phyloP scores from a whole-genome alignment of 1,140 invertebrate species.

The Magallana angulata region DNA sequence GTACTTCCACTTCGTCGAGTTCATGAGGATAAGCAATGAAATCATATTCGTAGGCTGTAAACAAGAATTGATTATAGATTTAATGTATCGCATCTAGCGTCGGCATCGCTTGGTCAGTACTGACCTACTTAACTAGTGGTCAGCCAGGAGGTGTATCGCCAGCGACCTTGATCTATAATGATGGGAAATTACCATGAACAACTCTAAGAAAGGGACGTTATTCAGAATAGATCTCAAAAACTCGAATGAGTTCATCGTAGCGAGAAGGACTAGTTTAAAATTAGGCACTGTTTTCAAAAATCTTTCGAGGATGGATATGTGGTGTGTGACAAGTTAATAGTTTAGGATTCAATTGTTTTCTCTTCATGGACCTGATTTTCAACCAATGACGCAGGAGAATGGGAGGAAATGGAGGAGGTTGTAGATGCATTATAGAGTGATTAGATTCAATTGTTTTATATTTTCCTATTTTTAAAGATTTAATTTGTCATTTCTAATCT shows the following conservation, averaged over 20 bases:
- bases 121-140: conserved; percentile 22
- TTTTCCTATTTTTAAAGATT: neutral
- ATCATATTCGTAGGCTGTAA: conserved; percentile 31
- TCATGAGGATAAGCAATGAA: conserved; percentile 31
- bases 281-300: neutral
- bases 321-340: neutral
- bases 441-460: neutral
- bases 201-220: conserved; percentile 19
- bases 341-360: neutral
- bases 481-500: neutral
- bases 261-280: neutral
- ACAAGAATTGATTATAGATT: conserved; percentile 34
- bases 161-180: conserved; percentile 21
- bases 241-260: neutral
- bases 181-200: conserved; percentile 8
- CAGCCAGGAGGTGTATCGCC: neutral
- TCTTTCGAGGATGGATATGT: neutral
- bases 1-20: conserved; percentile 5
- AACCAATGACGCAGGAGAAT: conserved; percentile 13
- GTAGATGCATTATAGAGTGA: neutral
- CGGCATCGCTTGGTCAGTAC: conserved; percentile 1
- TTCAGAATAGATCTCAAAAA: neutral
- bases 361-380: neutral
- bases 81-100: neutral
- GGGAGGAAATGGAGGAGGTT: conserved; percentile 16